Base-by-base conservation (phyloP, 2,888 invertebrate species). In the Petrolisthes cinctipes region DNA sequence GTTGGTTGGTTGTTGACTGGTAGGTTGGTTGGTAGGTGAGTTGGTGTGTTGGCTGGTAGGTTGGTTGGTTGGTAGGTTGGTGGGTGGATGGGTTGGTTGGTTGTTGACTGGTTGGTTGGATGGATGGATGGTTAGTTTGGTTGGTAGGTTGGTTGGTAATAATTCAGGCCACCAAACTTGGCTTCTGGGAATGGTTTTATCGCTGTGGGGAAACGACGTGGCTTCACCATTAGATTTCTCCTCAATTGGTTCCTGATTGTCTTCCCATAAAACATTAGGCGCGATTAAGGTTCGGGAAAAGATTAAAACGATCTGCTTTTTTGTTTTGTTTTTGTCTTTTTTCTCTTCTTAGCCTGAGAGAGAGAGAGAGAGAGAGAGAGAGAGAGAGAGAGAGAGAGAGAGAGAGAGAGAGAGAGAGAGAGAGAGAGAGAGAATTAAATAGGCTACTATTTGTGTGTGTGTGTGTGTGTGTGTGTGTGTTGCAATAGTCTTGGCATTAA, bases 211-310 rank as follows among this genome's bases (percentile, higher is more conserved):
- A 56, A 86, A 86, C 82, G 83, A 79, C 78, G 83, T 68, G 53
- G 76, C 37, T 68, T 79, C 61, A 71, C 83, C 83, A 83, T 86
- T 86, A 86, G 86, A 86, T 86, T 86, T 86, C 86, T 86, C 86
- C 86, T 83, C 86, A 86, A 86, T 86, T 86, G 86, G 86, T 86
- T 86, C 86, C 86, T 86, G 86, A 83, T 86, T 86, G 86, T 83
- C 86, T 86, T 86, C 83, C 86, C 86, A 86, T 86, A 86, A 86
- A 86, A 86, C 86, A 86, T 86, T 86, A 86, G 83, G 51, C 83
- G 79, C 86, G 83, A 86, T 86, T 86, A 86, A 71, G 86, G 85
- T 9, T 83, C 71, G 79, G 83, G 75, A 83, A 37, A 86, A 86
- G 86, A 86, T 86, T 86, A 86, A 86, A 83, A 83, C 75, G 78